Percentiles rank a stretch among this genome's conserved stretches.
These are phyloP conservation scores for Gila robusta DNA, from an alignment of 2,797 vertebrate species.

Conservation along the genomic window DNA sequence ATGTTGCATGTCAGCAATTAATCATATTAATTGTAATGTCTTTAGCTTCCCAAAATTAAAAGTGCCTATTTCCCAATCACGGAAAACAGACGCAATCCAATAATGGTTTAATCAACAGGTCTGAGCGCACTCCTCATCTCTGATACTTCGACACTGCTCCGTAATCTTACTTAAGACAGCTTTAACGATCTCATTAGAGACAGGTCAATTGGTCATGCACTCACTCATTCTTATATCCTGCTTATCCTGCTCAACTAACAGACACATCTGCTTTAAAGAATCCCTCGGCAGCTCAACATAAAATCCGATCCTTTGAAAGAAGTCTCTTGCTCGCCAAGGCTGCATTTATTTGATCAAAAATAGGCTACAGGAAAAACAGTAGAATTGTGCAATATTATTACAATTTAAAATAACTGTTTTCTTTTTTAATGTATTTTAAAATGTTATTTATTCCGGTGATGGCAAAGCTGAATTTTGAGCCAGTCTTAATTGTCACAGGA, in stretches of 20 bases:
- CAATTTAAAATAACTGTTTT: background rate
- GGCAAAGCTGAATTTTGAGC: background rate
- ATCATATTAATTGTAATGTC: background rate
- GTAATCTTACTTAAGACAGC: constrained; percentile 19
- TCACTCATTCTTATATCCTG: constrained; percentile 24
- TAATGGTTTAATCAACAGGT: constrained; percentile 30
- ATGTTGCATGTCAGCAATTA: background rate
- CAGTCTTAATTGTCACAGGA: background rate
- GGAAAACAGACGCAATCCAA: background rate
- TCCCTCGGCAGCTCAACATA: background rate
- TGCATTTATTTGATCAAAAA: constrained; percentile 1
- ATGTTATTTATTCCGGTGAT: background rate
- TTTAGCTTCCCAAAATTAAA: background rate
- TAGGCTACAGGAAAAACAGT: background rate
- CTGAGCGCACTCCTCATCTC: background rate
- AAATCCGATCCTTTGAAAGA: background rate
- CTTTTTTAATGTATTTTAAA: background rate
- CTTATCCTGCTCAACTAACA: constrained; percentile 14
- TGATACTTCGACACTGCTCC: background rate
- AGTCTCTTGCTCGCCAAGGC: background rate
- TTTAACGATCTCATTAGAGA: constrained; percentile 37
- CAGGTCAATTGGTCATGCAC: background rate
- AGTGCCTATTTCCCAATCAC: background rate
- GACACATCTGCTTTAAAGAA: constrained; percentile 9
- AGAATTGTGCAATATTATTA: background rate